Conservation (phyloP, 2,888 invertebrate species). For the Thymelicus sylvestris region DNA sequence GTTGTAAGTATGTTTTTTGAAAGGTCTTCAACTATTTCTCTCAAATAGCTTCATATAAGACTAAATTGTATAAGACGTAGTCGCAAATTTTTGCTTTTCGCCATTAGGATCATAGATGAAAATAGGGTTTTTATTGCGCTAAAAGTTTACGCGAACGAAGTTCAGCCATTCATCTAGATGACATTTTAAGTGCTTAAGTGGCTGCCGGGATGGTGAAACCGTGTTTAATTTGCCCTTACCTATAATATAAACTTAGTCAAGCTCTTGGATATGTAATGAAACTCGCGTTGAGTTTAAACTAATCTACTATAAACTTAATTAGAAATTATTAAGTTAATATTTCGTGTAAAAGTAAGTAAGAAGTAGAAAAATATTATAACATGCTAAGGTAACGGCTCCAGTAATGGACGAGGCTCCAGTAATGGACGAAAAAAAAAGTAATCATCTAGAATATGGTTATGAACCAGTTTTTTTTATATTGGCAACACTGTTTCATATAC, state of each 20-base stretch:
- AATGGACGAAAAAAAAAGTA: too few species aligned
- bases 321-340: too few species aligned
- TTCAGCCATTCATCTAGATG: slow-evolving; percentile 66
- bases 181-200: slow-evolving; percentile 74
- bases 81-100: slow-evolving; percentile 8
- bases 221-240: slow-evolving; percentile 60
- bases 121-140: slow-evolving; percentile 54
- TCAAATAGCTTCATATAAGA: background rate
- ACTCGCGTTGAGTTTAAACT: background rate
- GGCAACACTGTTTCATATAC: too few species aligned
- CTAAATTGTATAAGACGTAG: background rate
- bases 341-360: too few species aligned
- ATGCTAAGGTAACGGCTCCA: too few species aligned
- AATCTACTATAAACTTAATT: background rate
- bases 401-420: too few species aligned
- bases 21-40: background rate
- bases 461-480: too few species aligned
- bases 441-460: too few species aligned
- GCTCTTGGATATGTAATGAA: slow-evolving; percentile 8
- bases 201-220: slow-evolving; percentile 57
- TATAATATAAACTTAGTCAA: slow-evolving; percentile 46
- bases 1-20: too few species aligned
- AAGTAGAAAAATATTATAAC: too few species aligned
- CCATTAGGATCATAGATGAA: slow-evolving; percentile 53
- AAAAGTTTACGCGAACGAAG: slow-evolving; percentile 58